Conservation (phyloP, 2,797 vertebrate species). For the Tinamus major region DNA sequence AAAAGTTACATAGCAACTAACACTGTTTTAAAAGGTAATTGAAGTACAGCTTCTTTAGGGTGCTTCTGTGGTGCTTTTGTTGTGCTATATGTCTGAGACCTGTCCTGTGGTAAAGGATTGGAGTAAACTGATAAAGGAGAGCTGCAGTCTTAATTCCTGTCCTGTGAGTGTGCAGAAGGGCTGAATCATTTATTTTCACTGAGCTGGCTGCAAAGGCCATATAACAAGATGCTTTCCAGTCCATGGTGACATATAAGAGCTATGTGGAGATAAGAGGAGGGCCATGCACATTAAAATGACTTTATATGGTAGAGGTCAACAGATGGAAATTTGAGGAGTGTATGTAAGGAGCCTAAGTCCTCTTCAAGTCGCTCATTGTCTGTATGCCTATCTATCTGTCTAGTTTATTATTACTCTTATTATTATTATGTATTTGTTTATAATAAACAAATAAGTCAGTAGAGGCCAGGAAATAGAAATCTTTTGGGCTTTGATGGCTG, state of each 20-base stretch:
- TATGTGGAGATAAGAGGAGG: not conserved
- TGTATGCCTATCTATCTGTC: not conserved
- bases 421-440: not conserved
- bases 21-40: not conserved
- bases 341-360: not conserved
- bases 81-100: not conserved
- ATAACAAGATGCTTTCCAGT: not conserved
- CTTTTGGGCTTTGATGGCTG: not conserved
- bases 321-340: not conserved
- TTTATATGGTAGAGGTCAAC: not conserved
- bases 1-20: not conserved
- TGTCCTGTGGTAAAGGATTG: not conserved
- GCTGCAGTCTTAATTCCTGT: not conserved
- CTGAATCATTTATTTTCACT: not conserved
- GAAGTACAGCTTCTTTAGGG: not conserved
- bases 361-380: not conserved
- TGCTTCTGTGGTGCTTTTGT: not conserved
- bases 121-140: not conserved
- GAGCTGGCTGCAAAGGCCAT: not conserved
- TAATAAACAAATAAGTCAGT: too few species aligned
- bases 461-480: not conserved
- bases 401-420: not conserved
- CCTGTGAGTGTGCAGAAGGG: accelerated
- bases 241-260: not conserved
- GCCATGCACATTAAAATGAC: not conserved